Conservation (phyloP, 2,113 vertebrate species). For the Halcyon malimbica region DNA sequence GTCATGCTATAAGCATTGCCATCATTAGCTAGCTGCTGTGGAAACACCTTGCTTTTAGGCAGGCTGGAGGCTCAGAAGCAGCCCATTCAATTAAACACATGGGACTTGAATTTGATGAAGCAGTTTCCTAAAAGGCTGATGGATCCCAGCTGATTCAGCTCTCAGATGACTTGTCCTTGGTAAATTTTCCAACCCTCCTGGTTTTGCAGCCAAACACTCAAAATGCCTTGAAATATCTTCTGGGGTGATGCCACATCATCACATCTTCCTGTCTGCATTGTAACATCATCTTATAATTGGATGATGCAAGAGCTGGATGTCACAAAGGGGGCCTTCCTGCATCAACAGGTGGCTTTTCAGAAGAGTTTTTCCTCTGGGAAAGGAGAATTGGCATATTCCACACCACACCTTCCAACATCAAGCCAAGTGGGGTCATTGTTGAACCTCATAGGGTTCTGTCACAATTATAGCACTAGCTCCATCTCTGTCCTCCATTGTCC, state of each 20-base stretch:
- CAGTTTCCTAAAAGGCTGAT: not conserved
- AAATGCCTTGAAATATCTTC: not conserved
- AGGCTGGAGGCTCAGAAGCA: conserved; percentile 2
- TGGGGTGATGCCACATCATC: not conserved
- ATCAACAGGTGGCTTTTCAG: not conserved
- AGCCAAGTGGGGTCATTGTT: not conserved
- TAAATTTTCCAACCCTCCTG: not conserved
- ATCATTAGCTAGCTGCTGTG: conserved; percentile 34
- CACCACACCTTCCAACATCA: not conserved
- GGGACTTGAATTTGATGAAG: conserved; percentile 27
- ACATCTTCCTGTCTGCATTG: not conserved
- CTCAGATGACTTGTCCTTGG: not conserved
- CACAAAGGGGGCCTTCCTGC: not conserved
- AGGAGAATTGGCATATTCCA: not conserved
- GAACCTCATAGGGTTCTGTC: not conserved
- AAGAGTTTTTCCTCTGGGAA: not conserved
- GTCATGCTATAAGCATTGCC: conserved; percentile 8
- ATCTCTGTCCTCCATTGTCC: not conserved
- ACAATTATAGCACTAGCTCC: not conserved
- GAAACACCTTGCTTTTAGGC: conserved; percentile 33
- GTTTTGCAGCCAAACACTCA: not conserved
- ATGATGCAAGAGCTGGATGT: not conserved
- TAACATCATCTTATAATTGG: not conserved
- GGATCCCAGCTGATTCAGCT: conserved; percentile 29
- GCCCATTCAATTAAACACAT: conserved; percentile 5